Conservation (phyloP, 2,113 vertebrate species). For the Lichenostomus cassidix region DNA sequence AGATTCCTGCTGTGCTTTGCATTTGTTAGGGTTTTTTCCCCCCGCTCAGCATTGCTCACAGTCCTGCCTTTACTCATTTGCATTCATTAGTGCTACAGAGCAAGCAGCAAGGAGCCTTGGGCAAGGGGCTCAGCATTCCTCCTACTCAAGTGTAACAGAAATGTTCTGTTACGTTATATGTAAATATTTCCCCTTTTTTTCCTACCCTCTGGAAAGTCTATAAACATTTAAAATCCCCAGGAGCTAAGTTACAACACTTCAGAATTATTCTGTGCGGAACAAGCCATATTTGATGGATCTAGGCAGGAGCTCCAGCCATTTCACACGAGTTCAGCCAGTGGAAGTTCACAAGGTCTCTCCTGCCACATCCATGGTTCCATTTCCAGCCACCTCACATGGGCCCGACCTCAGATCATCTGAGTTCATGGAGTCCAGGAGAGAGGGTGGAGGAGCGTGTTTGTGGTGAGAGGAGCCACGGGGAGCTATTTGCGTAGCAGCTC, state of each 20-base stretch:
- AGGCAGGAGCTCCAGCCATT: background rate
- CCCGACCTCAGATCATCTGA: background rate
- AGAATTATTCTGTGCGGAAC: constrained; percentile 8
- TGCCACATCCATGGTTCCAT: background rate
- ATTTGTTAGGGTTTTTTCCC: background rate
- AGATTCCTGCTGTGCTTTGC: constrained; percentile 34
- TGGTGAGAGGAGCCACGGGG: background rate
- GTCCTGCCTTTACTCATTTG: constrained; percentile 54
- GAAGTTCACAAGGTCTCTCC: background rate
- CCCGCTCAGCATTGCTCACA: background rate
- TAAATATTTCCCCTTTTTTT: constrained; percentile 60
- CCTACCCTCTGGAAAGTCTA: constrained; percentile 58
- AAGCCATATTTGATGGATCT: background rate
- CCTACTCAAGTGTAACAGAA: constrained; percentile 30
- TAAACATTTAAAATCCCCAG: constrained; percentile 55
- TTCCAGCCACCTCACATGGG: background rate
- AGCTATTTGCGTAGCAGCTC: background rate
- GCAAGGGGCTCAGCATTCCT: constrained; percentile 45
- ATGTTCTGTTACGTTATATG: background rate
- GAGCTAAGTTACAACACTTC: constrained; percentile 27
- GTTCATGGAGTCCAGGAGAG: background rate
- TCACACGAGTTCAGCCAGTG: background rate
- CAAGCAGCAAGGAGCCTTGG: constrained; percentile 27
- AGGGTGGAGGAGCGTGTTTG: background rate
- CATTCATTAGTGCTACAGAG: constrained; percentile 55